These are phyloP conservation scores for Blera fallax DNA, from an alignment of 2,888 invertebrate genomes.

Conservation along the genomic window DNA sequence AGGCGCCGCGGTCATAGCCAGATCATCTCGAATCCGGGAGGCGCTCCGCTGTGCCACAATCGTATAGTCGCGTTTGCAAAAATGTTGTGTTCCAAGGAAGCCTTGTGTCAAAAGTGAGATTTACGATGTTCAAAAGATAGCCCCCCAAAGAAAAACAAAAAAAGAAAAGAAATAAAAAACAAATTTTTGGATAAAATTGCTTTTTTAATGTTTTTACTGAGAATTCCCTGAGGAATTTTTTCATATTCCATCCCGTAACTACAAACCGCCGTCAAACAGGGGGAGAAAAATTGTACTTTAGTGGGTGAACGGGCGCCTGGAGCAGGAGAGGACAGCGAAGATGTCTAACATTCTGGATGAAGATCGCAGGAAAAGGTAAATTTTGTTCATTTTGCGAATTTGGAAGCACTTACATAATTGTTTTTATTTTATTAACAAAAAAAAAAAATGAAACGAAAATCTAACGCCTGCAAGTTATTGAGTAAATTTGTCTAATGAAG, in stretches of 20 bases:
- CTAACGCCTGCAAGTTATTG: constrained; percentile 22
- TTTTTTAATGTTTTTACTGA: constrained; percentile 62
- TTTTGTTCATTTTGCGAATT: constrained; percentile 16
- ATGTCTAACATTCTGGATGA: constrained; percentile 67
- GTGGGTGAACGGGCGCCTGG: constrained; percentile 31
- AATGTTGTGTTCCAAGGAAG: constrained; percentile 53
- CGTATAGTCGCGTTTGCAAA: constrained; percentile 56
- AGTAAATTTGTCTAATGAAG: constrained; percentile 8
- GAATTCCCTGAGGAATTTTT: constrained; percentile 52
- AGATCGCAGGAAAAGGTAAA: constrained; percentile 66
- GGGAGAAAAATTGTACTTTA: constrained; percentile 27
- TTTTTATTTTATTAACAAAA: constrained; percentile 26
- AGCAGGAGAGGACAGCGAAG: constrained; percentile 46
- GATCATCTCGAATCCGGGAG: constrained; percentile 71
- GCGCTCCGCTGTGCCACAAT: constrained; percentile 70
- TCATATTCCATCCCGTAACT: constrained; percentile 44
- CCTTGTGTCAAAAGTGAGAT: constrained; percentile 54
- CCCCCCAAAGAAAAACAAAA: background rate
- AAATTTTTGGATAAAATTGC: constrained; percentile 43
- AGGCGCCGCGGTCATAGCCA: constrained; percentile 72
- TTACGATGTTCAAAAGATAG: constrained; percentile 41
- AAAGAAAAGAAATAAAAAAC: no score
- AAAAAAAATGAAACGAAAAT: no score
- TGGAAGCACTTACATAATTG: constrained; percentile 58
- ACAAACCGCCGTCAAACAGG: constrained; percentile 3